Evolutionary conservation across 2,888 invertebrate genomes (phyloP).

Genomic region (Hirtodrosophila duncani): DNA sequence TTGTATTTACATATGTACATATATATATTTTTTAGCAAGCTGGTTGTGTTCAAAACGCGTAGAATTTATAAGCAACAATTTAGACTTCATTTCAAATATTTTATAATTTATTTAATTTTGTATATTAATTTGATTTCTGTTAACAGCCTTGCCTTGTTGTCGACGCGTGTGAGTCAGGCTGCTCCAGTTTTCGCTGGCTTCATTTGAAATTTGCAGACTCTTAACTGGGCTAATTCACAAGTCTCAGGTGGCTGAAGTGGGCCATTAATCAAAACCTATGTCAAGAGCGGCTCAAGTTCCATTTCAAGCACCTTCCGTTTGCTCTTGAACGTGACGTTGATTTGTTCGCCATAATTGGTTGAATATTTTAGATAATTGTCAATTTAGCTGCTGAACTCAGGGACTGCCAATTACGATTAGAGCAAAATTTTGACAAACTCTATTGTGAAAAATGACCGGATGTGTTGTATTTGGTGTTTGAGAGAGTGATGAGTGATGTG

Average conservation of each 20-base stretch:
- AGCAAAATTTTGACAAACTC: too few relatives aligned
- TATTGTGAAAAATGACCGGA: too few relatives aligned
- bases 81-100: slow-evolving; percentile 34
- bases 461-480: too few relatives aligned
- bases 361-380: slow-evolving; percentile 46
- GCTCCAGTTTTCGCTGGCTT: slow-evolving; percentile 53
- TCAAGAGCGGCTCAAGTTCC: slow-evolving; percentile 31
- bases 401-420: too few relatives aligned
- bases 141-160: slow-evolving; percentile 47
- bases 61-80: slow-evolving; percentile 47
- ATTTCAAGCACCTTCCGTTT: slow-evolving; percentile 49
- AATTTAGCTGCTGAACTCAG: slow-evolving; percentile 13
- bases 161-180: slow-evolving; percentile 55
- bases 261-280: slow-evolving; percentile 30
- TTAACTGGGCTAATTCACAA: slow-evolving; percentile 56
- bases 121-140: slow-evolving; percentile 28
- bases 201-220: slow-evolving; percentile 33
- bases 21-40: slow-evolving; percentile 33
- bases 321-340: slow-evolving; percentile 16
- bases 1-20: slow-evolving; percentile 19
- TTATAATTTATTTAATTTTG: slow-evolving; percentile 28
- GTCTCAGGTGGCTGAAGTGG: slow-evolving; percentile 25
- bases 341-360: slow-evolving; percentile 16
- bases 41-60: slow-evolving; percentile 44
- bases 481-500: too few relatives aligned